A percentile compares a stretch with the other conserved stretches of the same genome.
These are phyloP conservation scores for Fopius arisanus DNA, from an alignment of 1,140 invertebrate species.

Conservation along the genomic window DNA sequence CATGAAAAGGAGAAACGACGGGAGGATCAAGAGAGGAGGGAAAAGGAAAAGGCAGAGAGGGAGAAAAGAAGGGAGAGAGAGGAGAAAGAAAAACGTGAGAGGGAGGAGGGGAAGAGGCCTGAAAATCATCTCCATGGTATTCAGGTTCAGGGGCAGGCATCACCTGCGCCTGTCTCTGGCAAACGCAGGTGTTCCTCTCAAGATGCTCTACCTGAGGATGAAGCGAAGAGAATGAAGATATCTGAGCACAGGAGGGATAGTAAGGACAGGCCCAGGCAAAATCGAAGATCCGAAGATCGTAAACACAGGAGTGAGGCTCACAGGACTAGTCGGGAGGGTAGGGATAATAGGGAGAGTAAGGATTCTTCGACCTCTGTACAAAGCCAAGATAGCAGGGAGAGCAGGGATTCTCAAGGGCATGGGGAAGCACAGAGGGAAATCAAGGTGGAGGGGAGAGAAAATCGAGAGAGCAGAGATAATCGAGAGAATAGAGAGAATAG, in stretches of 20 bases:
- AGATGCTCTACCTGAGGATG: slow-evolving; percentile 74
- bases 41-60: slow-evolving; percentile 49
- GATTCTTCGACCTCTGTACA: slow-evolving; percentile 21
- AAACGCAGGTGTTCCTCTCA: slow-evolving; percentile 82
- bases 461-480: slow-evolving; percentile 35
- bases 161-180: slow-evolving; percentile 71
- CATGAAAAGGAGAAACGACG: slow-evolving; percentile 50
- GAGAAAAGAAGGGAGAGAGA: slow-evolving; percentile 52
- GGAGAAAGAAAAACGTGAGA: slow-evolving; percentile 53
- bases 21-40: slow-evolving; percentile 57
- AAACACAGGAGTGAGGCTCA: slow-evolving; percentile 61
- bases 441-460: slow-evolving; percentile 19
- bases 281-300: slow-evolving; percentile 59
- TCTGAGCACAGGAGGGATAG: slow-evolving; percentile 73
- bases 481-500: slow-evolving; percentile 41
- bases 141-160: slow-evolving; percentile 47
- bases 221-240: slow-evolving; percentile 76
- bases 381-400: slow-evolving; percentile 34
- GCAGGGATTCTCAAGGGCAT: slow-evolving; percentile 32
- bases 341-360: slow-evolving; percentile 44
- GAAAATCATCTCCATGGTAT: slow-evolving; percentile 54
- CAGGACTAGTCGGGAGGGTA: slow-evolving; percentile 54
- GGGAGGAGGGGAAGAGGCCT: slow-evolving; percentile 40
- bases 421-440: background rate
- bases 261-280: slow-evolving; percentile 70